Conservation (phyloP, 2,797 vertebrate species). For the Vultur gryphus region DNA sequence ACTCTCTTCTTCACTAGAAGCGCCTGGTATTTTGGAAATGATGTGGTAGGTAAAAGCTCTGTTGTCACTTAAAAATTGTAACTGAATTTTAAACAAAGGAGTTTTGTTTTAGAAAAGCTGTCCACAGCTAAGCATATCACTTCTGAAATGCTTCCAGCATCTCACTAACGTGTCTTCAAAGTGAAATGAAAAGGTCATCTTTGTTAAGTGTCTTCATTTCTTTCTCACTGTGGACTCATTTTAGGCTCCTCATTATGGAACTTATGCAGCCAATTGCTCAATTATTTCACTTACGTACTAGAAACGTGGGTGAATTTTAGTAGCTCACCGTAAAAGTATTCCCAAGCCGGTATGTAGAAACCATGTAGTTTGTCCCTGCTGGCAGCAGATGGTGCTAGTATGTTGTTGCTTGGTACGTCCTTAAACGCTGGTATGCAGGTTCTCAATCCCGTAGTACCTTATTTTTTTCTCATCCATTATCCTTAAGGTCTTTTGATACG, state of each 20-base stretch:
- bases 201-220: background rate
- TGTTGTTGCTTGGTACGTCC: background rate
- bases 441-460: background rate
- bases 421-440: background rate
- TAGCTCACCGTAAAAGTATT: background rate
- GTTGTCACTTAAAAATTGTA: background rate
- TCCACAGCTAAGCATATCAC: fast-evolving
- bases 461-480: background rate
- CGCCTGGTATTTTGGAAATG: background rate
- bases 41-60: background rate
- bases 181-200: background rate
- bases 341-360: fast-evolving
- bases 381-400: constrained; percentile 54
- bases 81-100: background rate
- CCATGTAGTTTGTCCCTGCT: background rate
- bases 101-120: background rate
- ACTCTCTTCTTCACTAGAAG: background rate
- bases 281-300: background rate
- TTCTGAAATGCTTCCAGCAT: background rate
- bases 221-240: background rate
- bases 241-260: background rate
- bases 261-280: background rate
- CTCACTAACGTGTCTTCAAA: background rate
- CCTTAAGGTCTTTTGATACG: background rate
- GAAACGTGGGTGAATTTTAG: background rate